phyloP scores from a whole-genome alignment of 1,140 invertebrate genomes.

The Eriocheir sinensis region DNA sequence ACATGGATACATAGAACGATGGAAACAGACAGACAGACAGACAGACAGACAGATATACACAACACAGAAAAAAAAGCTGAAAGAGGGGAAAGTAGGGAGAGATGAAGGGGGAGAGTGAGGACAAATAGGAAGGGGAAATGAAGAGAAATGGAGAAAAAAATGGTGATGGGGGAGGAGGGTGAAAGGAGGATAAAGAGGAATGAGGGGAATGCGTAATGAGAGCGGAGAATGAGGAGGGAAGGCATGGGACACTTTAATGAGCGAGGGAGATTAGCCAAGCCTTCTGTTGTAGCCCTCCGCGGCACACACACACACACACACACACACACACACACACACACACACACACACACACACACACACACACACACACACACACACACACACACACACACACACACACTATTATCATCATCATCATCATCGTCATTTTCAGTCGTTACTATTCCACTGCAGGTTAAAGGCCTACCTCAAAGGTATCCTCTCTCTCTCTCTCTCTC shows the following conservation, averaged over 20 bases:
- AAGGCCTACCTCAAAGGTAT: constrained; percentile 1
- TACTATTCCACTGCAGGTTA: background rate
- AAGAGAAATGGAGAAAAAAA: background rate
- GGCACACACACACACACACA: constrained; percentile 28
- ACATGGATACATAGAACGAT: constrained; percentile 10
- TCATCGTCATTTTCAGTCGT: too few species aligned
- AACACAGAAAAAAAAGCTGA: background rate
- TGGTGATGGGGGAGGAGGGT: background rate
- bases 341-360: constrained; percentile 36
- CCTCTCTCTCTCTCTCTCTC: background rate
- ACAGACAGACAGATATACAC: constrained; percentile 9
- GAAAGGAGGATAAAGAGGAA: constrained; percentile 33
- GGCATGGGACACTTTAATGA: constrained; percentile 12
- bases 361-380: constrained; percentile 39
- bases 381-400: constrained; percentile 50
- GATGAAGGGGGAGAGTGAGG: background rate
- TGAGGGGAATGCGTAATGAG: constrained; percentile 30
- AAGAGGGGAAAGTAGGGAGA: background rate
- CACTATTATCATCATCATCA: too few species aligned
- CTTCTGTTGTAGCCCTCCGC: background rate
- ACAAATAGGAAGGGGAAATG: background rate
- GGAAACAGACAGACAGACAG: background rate
- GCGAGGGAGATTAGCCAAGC: background rate
- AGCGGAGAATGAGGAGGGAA: background rate
- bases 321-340: constrained; percentile 50